Evolutionary conservation across 2,113 vertebrate species (phyloP).

Genomic region (Phylloscopus trochiloides): DNA sequence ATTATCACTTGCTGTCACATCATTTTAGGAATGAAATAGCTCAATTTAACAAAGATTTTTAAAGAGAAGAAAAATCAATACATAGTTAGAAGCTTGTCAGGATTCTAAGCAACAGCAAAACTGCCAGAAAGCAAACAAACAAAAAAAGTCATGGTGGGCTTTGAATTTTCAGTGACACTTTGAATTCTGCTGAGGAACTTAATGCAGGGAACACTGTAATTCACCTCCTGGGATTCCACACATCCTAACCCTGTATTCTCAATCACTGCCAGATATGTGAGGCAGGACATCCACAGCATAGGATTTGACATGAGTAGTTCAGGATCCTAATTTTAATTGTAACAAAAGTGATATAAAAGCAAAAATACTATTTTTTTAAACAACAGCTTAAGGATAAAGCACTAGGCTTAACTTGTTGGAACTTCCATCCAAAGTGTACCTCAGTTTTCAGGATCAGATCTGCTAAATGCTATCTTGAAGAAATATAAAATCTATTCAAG

Average conservation of each 20-base stretch:
- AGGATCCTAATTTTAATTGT: not conserved
- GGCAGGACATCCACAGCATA: not conserved
- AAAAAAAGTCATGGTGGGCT: not conserved
- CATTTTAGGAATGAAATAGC: conserved; percentile 33
- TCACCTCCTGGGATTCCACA: not conserved
- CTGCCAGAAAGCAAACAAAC: not conserved
- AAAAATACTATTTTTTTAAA: not conserved
- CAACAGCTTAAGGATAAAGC: not conserved
- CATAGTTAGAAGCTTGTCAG: conserved; percentile 25
- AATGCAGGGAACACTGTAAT: not conserved
- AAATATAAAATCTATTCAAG: not conserved
- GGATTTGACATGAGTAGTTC: not conserved
- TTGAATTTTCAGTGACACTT: not conserved
- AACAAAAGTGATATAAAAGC: not conserved
- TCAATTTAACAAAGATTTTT: conserved; percentile 60
- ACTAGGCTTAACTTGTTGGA: not conserved
- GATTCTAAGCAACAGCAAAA: conserved; percentile 28
- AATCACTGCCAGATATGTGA: not conserved
- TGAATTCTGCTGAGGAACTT: not conserved
- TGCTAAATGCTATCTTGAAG: not conserved
- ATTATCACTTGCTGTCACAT: not conserved
- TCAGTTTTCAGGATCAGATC: not conserved
- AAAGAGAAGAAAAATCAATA: conserved; percentile 60
- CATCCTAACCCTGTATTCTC: not conserved
- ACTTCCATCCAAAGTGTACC: not conserved